Percentiles rank a stretch among this genome's conserved stretches.
phyloP scores from a whole-genome alignment of 2,113 vertebrate genomes.

The Rissa tridactyla region DNA sequence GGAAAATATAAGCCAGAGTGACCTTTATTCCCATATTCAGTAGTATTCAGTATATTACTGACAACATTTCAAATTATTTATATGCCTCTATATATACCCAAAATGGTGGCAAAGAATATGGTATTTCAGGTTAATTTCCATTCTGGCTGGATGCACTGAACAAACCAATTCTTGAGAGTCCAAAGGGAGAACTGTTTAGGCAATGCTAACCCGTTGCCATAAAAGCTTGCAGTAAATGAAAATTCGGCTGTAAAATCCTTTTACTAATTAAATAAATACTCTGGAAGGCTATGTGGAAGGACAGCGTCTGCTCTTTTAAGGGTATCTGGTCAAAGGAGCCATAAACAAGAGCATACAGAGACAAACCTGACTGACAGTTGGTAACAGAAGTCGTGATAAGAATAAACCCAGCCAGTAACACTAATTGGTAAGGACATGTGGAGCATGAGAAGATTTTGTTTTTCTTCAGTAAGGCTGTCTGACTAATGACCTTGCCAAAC shows the following conservation, averaged over 20 bases:
- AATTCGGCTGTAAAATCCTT: neutral
- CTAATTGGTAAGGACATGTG: neutral
- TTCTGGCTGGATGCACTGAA: neutral
- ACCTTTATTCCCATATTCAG: neutral
- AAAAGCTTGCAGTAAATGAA: neutral
- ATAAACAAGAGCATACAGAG: neutral
- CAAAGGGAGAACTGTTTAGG: neutral
- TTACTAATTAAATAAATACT: neutral
- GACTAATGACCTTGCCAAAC: neutral
- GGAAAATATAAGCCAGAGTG: neutral
- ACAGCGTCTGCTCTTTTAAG: neutral
- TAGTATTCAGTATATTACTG: neutral
- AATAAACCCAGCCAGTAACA: neutral
- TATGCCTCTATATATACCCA: neutral
- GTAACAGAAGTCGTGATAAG: neutral
- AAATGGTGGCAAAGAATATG: neutral
- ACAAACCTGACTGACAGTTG: neutral
- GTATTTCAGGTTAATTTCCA: neutral
- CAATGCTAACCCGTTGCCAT: neutral
- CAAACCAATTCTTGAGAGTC: neutral
- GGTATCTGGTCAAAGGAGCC: neutral
- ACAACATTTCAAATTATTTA: neutral
- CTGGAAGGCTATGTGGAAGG: neutral
- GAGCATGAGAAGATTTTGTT: neutral
- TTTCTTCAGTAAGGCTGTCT: neutral